These are phyloP conservation scores for Salticus scenicus DNA, from an alignment of 2,888 invertebrate genomes.

Conservation along the genomic window DNA sequence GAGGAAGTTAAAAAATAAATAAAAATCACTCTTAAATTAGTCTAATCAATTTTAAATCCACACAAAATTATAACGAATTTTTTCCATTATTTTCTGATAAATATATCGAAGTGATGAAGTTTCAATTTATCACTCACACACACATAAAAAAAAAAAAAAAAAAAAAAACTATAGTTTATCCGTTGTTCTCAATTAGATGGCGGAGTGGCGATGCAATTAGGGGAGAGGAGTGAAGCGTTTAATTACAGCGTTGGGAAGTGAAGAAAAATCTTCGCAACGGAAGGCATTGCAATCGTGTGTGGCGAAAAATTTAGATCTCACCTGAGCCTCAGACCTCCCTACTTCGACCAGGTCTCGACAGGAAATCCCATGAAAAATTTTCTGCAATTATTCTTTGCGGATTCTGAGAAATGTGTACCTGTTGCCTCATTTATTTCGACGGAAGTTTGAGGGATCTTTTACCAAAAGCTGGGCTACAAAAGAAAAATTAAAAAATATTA, in stretches of 20 bases:
- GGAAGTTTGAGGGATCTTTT: background rate
- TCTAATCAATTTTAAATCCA: background rate
- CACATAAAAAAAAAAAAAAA: no score
- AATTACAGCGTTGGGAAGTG: constrained; percentile 34
- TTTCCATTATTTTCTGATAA: no score
- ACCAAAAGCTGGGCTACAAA: no score
- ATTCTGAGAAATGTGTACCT: constrained; percentile 7
- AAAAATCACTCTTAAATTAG: no score
- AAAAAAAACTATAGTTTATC: no score
- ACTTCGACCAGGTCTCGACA: background rate
- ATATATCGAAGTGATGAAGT: background rate
- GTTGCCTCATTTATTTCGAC: background rate
- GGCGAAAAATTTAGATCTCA: constrained; percentile 30
- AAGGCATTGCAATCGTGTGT: constrained; percentile 34
- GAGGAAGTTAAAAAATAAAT: no score
- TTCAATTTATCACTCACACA: constrained; percentile 16
- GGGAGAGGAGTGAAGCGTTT: constrained; percentile 21
- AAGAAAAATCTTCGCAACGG: background rate
- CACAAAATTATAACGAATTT: background rate
- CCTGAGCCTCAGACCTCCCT: constrained; percentile 37
- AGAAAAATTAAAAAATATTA: no score
- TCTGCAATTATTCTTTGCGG: constrained; percentile 29
- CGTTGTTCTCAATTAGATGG: constrained; percentile 19
- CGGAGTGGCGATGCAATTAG: constrained; percentile 21
- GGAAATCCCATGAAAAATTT: constrained; percentile 35